Evolutionary conservation across 2,113 vertebrate genomes (phyloP), one percentile per base, ranked within the genome.

Genomic region (Coreoperca whiteheadi): DNA sequence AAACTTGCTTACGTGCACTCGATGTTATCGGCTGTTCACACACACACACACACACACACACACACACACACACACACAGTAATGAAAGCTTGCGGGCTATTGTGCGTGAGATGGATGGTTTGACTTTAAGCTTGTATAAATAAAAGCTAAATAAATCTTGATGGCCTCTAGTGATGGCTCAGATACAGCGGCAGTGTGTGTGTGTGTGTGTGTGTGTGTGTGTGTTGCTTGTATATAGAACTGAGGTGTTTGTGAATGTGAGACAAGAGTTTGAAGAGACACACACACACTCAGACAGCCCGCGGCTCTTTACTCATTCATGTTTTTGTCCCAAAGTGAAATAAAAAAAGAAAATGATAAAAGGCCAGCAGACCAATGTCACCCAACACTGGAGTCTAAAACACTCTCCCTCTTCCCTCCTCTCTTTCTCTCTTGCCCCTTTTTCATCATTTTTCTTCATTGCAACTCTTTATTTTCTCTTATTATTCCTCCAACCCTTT

Each of bases 51-150:
- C 70, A 37, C 75, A 78, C 20, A 77, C 67, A 63, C 81, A 74
- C 78, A 76, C 51, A 46, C 68, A 77, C 43, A 81, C 77, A 82
- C 66, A 88, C 82, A 78, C 81, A 67, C 14, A n/a, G 79, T 92
- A 92, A 93, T 92, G 92, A 83, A 88, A 74, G 91, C 93, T 46
- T 91, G 76, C 41, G 65, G 92, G 89, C 90, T 85, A 50, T 59
- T 84, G 87, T 87, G 87, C 86, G 82, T 75, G 87, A 93, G 93
- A 92, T 92, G 91, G 91, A 93, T 92, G 93, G 91, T 87, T 86
- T 90, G 92, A 93, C 91, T 94, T 90, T 84, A 90, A 93, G 92
- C 92, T 90, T 92, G 90, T 93, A 92, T 93, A 93, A 92, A 93
- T 92, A 94, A 92, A 92, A 90, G 88, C 88, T 90, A 93, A 94